phyloP scores from a whole-genome alignment of 1,140 invertebrate species.

The Ceratina australensis region DNA sequence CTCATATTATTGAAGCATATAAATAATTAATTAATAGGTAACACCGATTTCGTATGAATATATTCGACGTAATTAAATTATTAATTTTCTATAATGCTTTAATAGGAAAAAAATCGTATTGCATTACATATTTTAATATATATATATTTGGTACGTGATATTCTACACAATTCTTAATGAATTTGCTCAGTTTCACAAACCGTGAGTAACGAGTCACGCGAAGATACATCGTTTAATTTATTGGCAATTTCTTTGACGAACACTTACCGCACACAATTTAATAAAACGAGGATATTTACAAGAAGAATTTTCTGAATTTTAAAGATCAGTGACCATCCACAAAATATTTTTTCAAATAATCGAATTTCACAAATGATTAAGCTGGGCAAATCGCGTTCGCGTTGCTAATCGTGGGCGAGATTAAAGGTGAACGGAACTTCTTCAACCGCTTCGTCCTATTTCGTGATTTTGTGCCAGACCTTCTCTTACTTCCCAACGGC shows the following conservation, averaged over 20 bases:
- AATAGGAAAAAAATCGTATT: background rate
- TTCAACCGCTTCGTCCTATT: conserved; percentile 39
- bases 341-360: background rate
- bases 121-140: too few species aligned
- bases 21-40: background rate
- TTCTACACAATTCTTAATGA: too few species aligned
- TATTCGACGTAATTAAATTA: background rate
- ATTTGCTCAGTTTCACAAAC: too few species aligned
- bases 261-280: too few species aligned
- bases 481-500: conserved; percentile 10
- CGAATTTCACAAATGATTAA: background rate
- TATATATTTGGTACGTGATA: too few species aligned
- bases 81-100: background rate
- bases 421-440: conserved; percentile 45
- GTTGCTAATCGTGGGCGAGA: conserved; percentile 50
- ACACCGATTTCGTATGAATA: background rate
- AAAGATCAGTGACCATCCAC: background rate
- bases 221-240: too few species aligned
- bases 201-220: too few species aligned
- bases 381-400: conserved; percentile 44
- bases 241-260: too few species aligned
- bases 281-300: background rate
- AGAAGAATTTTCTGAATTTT: background rate
- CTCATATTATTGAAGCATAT: background rate
- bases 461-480: background rate